Conservation (phyloP, 1,140 invertebrate genomes). For the Cotesia chilonis region DNA sequence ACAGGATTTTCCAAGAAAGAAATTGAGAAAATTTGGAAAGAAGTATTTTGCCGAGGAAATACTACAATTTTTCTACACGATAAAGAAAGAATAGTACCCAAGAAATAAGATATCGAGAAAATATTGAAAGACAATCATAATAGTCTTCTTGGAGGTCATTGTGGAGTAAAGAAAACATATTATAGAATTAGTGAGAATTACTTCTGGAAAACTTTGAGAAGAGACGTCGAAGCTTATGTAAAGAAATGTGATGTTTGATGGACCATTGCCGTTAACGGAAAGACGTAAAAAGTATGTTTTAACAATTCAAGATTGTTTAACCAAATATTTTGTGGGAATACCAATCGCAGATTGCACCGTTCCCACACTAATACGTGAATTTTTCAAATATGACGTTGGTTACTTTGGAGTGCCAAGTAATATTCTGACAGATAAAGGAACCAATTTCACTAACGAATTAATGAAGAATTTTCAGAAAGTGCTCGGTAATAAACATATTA, state of each 20-base stretch:
- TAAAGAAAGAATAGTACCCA: slow-evolving; percentile 15
- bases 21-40: slow-evolving; percentile 21
- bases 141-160: slow-evolving; percentile 26
- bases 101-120: slow-evolving; percentile 1
- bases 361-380: neutral
- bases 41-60: slow-evolving; percentile 4
- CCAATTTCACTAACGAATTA: slow-evolving; percentile 41
- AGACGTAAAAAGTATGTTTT: slow-evolving; percentile 28
- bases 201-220: slow-evolving; percentile 32
- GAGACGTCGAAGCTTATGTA: neutral
- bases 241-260: slow-evolving; percentile 36
- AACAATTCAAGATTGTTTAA: slow-evolving; percentile 15
- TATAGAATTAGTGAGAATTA: slow-evolving; percentile 33
- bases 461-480: slow-evolving; percentile 32
- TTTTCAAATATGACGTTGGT: slow-evolving; percentile 11
- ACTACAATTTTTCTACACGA: slow-evolving; percentile 5
- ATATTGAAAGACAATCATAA: slow-evolving; percentile 36
- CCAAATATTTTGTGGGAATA: slow-evolving; percentile 26
- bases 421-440: slow-evolving; percentile 48
- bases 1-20: slow-evolving; percentile 6
- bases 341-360: slow-evolving; percentile 17
- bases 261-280: slow-evolving; percentile 30
- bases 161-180: slow-evolving; percentile 24
- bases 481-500: slow-evolving; percentile 27
- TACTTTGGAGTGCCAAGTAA: slow-evolving; percentile 38